Percentiles rank a stretch among this genome's conserved stretches.
These are phyloP conservation scores for Cosmia trapezina DNA, from an alignment of 2,888 invertebrate species.

Conservation along the genomic window DNA sequence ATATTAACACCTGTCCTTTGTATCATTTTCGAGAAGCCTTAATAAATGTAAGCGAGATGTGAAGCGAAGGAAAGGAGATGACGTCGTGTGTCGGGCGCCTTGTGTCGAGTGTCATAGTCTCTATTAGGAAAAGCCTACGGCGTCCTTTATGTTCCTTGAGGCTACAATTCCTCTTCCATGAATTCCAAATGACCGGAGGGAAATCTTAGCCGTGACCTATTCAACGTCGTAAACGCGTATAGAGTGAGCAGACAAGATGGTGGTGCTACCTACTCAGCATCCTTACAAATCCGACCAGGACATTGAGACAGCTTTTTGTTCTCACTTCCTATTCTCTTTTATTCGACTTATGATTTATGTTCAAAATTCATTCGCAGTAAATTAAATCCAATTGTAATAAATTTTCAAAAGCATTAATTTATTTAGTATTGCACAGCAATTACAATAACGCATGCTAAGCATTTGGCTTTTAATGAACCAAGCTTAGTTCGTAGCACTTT, in stretches of 20 bases:
- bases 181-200: slow-evolving; percentile 90
- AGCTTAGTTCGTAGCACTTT: slow-evolving; percentile 22
- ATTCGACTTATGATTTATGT: slow-evolving; percentile 31
- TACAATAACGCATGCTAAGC: slow-evolving; percentile 24
- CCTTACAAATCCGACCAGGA: slow-evolving; percentile 51
- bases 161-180: slow-evolving; percentile 89
- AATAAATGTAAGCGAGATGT: slow-evolving; percentile 81
- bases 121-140: slow-evolving; percentile 86
- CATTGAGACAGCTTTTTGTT: slow-evolving; percentile 34
- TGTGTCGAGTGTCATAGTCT: slow-evolving; percentile 79
- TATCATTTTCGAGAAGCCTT: slow-evolving; percentile 71
- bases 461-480: slow-evolving; percentile 36
- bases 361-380: slow-evolving; percentile 19
- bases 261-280: slow-evolving; percentile 31
- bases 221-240: slow-evolving; percentile 82
- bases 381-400: slow-evolving; percentile 35
- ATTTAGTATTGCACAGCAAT: slow-evolving; percentile 32
- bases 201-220: slow-evolving; percentile 90
- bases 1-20: slow-evolving; percentile 71
- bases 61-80: slow-evolving; percentile 77
- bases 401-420: slow-evolving; percentile 33
- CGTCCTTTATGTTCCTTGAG: slow-evolving; percentile 89
- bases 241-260: slow-evolving; percentile 66
- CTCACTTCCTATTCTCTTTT: slow-evolving; percentile 1
- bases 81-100: slow-evolving; percentile 77